Percentiles rank a stretch among this genome's conserved stretches.
Conservation (phyloP, 2,113 vertebrate genomes). For the Turnix velox region DNA sequence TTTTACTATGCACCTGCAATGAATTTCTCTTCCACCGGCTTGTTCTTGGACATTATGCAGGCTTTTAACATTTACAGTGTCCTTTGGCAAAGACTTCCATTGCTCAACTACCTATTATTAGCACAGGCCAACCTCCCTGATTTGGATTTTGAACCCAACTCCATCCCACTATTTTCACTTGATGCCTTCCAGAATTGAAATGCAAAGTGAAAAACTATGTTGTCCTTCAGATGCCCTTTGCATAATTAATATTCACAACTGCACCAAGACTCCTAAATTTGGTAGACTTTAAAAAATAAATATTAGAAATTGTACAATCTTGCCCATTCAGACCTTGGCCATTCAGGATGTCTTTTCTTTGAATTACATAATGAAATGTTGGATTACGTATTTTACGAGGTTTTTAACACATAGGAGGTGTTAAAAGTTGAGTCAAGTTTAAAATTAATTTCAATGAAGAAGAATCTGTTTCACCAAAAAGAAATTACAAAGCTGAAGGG, state of each 20-base stretch:
- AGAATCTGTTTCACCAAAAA: background rate
- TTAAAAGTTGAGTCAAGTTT: background rate
- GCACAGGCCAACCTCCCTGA: background rate
- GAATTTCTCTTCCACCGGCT: background rate
- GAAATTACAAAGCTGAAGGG: background rate
- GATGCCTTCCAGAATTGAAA: background rate
- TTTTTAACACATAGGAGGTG: background rate
- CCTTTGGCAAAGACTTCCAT: background rate
- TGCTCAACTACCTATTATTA: accelerated
- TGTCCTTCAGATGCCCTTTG: background rate
- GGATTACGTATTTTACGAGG: background rate
- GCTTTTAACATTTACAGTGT: background rate
- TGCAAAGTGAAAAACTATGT: background rate
- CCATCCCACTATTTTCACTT: background rate
- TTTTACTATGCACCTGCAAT: accelerated
- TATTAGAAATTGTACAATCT: background rate
- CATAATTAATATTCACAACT: background rate
- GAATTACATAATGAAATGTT: background rate
- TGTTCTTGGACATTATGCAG: background rate
- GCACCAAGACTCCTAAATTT: background rate
- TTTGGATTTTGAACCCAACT: background rate
- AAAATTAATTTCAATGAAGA: background rate
- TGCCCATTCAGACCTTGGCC: background rate
- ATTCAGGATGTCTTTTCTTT: background rate
- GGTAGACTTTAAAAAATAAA: background rate